Evolutionary conservation across 1,140 invertebrate genomes (phyloP).

Genomic region (Drosophila parvula): DNA sequence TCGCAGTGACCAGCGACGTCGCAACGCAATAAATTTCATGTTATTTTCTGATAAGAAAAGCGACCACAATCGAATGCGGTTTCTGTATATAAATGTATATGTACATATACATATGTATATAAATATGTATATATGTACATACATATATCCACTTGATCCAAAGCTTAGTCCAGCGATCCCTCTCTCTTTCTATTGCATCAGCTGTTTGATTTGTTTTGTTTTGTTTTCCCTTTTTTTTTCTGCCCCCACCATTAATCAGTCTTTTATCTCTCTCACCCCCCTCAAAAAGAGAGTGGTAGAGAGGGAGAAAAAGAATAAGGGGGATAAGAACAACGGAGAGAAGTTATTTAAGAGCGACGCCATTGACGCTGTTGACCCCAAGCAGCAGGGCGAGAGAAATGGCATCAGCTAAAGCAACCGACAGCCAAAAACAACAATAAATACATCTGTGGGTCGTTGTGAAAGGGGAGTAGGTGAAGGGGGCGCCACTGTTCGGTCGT

Average conservation of each 20-base stretch:
- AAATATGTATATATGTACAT: background rate
- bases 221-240: slow-evolving; percentile 16
- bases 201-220: slow-evolving; percentile 54
- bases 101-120: background rate
- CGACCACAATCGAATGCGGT: slow-evolving; percentile 28
- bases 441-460: slow-evolving; percentile 7
- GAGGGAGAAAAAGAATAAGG: background rate
- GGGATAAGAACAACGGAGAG: slow-evolving; percentile 18
- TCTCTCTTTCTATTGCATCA: slow-evolving; percentile 56
- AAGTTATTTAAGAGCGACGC: slow-evolving; percentile 39
- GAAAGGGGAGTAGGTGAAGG: slow-evolving; percentile 6
- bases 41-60: slow-evolving; percentile 70
- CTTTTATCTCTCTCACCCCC: slow-evolving; percentile 32
- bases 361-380: slow-evolving; percentile 58
- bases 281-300: slow-evolving; percentile 5
- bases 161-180: slow-evolving; percentile 7
- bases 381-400: slow-evolving; percentile 3
- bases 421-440: slow-evolving; percentile 21
- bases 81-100: slow-evolving; percentile 10
- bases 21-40: slow-evolving; percentile 71
- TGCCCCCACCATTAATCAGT: slow-evolving; percentile 31
- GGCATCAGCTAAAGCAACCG: slow-evolving; percentile 4
- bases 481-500: slow-evolving; percentile 21
- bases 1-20: slow-evolving; percentile 30
- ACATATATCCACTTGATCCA: slow-evolving; percentile 10